A percentile compares a stretch with the other conserved stretches of the same genome.
phyloP scores from a whole-genome alignment of 2,113 vertebrate genomes.

The Galemys pyrenaicus region DNA sequence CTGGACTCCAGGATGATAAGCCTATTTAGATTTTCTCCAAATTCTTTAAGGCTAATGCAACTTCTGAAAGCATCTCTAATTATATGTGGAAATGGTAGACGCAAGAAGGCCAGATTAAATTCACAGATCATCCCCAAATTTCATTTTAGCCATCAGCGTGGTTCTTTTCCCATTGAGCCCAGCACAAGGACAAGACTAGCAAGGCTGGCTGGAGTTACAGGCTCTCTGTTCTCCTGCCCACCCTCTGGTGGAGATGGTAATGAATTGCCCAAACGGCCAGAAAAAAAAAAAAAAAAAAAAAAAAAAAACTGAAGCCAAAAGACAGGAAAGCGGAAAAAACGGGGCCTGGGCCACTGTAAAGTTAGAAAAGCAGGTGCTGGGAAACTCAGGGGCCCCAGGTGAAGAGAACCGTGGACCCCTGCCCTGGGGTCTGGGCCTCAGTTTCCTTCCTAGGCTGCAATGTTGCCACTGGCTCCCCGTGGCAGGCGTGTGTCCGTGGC shows the following conservation, averaged over 20 bases:
- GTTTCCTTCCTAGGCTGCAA: not conserved
- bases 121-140: constrained; percentile 72
- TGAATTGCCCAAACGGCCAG: not conserved
- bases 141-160: constrained; percentile 40
- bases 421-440: not conserved
- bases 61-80: constrained; percentile 71
- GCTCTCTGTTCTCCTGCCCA: constrained; percentile 11
- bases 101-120: constrained; percentile 68
- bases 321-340: not conserved
- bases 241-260: constrained; percentile 45
- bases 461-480: not conserved
- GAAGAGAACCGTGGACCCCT: not conserved
- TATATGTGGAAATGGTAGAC: constrained; percentile 64
- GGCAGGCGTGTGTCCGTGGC: no score
- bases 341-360: not conserved
- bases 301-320: no score
- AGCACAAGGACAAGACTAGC: not conserved
- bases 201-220: not conserved
- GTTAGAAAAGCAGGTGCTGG: not conserved
- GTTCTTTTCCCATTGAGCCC: constrained; percentile 57
- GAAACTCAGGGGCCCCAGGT: not conserved
- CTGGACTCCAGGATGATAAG: constrained; percentile 64
- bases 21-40: constrained; percentile 70
- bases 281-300: not conserved
- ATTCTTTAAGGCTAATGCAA: constrained; percentile 67